A percentile compares a stretch with the other conserved stretches of the same genome.
phyloP scores from a whole-genome alignment of 2,113 vertebrate genomes.

The Myanophis thanlyinensis region DNA sequence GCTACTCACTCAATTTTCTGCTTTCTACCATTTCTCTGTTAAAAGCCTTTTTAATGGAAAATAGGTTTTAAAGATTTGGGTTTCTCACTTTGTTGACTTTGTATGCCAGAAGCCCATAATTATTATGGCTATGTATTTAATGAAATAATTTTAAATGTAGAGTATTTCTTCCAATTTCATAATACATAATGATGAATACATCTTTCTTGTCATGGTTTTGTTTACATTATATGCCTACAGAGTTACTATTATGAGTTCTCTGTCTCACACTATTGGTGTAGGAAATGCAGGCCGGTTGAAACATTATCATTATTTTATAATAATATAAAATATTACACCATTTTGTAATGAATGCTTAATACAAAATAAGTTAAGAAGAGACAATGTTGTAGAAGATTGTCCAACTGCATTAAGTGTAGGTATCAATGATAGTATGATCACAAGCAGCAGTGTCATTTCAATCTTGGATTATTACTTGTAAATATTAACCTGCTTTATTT shows the following conservation, averaged over 20 bases:
- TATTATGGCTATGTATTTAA: not conserved
- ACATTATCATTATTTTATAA: not conserved
- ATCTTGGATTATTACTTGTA: not conserved
- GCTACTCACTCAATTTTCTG: not conserved
- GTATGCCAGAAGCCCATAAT: not conserved
- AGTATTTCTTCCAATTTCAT: constrained; percentile 6
- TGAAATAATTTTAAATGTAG: not conserved
- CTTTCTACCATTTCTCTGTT: not conserved
- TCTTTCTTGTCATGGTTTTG: not conserved
- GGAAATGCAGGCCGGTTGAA: constrained; percentile 4
- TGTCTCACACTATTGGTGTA: not conserved
- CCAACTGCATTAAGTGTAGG: not conserved
- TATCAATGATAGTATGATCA: not conserved
- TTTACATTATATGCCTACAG: not conserved
- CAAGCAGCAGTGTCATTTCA: not conserved
- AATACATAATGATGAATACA: not conserved
- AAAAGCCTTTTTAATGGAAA: not conserved
- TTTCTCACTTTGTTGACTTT: not conserved
- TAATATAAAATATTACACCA: not conserved
- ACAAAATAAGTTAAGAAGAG: not conserved
- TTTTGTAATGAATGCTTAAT: constrained; percentile 6
- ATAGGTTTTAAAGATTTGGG: constrained; percentile 17
- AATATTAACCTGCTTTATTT: constrained; percentile 1
- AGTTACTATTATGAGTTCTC: not conserved
- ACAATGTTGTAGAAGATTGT: not conserved